Evolutionary conservation across 2,113 vertebrate species (phyloP), one percentile per base, ranked within the genome.

Genomic region (Bostrychus sinensis): DNA sequence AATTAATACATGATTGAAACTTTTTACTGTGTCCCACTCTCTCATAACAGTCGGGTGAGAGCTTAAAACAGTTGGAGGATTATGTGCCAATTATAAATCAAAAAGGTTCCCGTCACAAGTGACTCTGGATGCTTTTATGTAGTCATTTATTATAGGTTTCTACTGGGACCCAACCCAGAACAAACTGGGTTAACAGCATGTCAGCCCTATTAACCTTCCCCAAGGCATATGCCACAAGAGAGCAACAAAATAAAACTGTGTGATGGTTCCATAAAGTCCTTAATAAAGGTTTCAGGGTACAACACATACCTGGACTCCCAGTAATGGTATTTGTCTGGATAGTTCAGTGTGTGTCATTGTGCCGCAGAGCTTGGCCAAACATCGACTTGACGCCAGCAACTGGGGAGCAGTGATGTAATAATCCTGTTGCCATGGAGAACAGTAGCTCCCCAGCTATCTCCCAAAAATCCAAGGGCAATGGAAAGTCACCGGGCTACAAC

Each of bases 371-470:
- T 69, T 81, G 75, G 78, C 61, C 60, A 77, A 86, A 83, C 81
- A 86, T 68, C 75, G 85, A 80, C 84, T 63, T 77, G 86, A 90
- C 75, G 76, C 81, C 81, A 88, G 77, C 83, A 85, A 81, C 83
- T 81, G 75, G 72, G 82, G 51, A 80, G 73, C 66, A 76, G 80
- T 89, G 88, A 88, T 84, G 86, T 84, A 85, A 88, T 87, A 89
- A 85, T 86, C 81, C 76, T 83, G 87, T 91, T 90, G 86, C 90
- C 79, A 88, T 90, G 86, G 89, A 84, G 87, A 91, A 81, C 70
- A 4, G 65, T 79, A 56, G 74, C 81, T 85, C 83, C 83, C 68
- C 61, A 66, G 76, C 80, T 51, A 75, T 88, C 80, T 73, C 82
- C 25, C 76, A 64, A 84, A 88, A 89, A 83, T 70, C 81, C 85